Evolutionary conservation across 2,888 invertebrate species (phyloP).

Genomic region (Andrena haemorrhoa): DNA sequence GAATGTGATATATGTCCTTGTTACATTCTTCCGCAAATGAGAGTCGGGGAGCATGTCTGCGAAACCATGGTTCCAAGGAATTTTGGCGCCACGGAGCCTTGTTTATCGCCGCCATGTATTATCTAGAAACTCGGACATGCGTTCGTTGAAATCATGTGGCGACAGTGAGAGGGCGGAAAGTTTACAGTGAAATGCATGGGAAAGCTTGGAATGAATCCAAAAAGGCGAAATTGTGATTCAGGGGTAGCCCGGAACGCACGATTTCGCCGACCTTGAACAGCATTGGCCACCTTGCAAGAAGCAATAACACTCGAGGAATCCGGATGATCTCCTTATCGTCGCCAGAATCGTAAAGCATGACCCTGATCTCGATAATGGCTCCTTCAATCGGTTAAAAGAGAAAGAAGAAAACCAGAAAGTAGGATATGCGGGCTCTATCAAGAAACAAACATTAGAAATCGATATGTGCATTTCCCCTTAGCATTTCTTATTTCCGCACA

Average conservation of each 20-base stretch:
- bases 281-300: constrained; percentile 14
- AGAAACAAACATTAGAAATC: background rate
- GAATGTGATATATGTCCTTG: background rate
- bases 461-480: too few species aligned
- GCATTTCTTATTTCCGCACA: too few species aligned
- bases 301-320: constrained; percentile 17
- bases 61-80: background rate
- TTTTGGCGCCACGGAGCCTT: constrained; percentile 23
- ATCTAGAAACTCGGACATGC: constrained; percentile 16
- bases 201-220: constrained; percentile 62
- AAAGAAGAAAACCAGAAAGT: background rate
- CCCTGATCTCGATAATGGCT: background rate
- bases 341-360: background rate
- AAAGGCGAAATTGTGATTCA: constrained; percentile 66
- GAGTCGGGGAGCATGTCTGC: background rate
- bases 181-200: constrained; percentile 44
- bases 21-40: background rate
- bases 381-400: background rate
- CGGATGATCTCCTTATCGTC: constrained; percentile 23
- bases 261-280: constrained; percentile 55
- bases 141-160: constrained; percentile 8
- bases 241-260: constrained; percentile 34
- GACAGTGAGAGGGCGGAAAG: background rate
- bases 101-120: constrained; percentile 7
- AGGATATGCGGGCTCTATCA: background rate